These are phyloP conservation scores for Lagopus leucura DNA, from an alignment of 2,113 vertebrate species.

Conservation along the genomic window DNA sequence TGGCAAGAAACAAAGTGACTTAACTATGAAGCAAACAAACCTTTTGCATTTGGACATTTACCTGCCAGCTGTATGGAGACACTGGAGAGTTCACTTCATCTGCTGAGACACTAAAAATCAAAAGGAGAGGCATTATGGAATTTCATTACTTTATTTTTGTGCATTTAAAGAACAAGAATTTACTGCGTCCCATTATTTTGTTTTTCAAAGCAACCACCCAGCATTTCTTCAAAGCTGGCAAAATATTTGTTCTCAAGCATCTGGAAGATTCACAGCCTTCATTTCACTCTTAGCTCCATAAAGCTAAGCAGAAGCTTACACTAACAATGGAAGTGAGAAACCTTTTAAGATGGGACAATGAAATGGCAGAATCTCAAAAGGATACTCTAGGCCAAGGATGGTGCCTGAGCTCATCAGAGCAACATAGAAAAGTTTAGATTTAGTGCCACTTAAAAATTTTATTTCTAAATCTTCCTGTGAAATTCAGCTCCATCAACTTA, in stretches of 20 bases:
- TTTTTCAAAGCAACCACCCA: not conserved
- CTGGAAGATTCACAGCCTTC: not conserved
- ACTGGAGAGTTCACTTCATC: constrained; percentile 88
- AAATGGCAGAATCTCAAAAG: not conserved
- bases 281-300: not conserved
- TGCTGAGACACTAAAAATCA: constrained; percentile 82
- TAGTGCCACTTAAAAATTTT: not conserved
- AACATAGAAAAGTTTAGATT: not conserved
- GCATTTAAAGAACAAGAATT: not conserved
- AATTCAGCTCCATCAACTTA: not conserved
- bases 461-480: not conserved
- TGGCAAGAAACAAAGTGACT: not conserved
- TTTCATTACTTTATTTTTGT: not conserved
- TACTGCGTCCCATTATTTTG: not conserved
- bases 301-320: not conserved
- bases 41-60: constrained; percentile 54
- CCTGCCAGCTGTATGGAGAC: constrained; percentile 87
- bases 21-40: not conserved
- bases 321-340: not conserved
- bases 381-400: not conserved
- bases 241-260: not conserved
- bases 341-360: not conserved
- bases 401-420: not conserved
- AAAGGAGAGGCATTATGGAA: constrained; percentile 30
- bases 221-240: not conserved